Evolutionary conservation across 2,888 invertebrate species (phyloP).

Genomic region (Chrysina gloriosa): DNA sequence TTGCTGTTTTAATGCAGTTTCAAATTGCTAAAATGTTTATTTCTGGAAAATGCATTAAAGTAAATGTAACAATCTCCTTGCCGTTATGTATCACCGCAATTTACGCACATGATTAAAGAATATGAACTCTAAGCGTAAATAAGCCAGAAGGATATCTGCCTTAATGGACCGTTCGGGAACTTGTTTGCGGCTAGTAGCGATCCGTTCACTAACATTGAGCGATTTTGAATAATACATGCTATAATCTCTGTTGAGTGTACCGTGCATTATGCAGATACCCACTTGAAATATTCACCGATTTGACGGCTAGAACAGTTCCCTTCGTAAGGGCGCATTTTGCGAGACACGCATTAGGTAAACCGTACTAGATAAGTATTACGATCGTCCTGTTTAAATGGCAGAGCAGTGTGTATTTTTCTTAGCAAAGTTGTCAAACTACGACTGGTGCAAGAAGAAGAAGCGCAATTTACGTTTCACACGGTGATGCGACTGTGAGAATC

Average conservation of each 20-base stretch:
- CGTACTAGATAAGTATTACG: not conserved
- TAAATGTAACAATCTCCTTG: not conserved
- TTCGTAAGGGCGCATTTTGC: conserved; percentile 25
- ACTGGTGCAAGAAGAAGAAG: conserved; percentile 3
- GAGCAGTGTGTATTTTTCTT: conserved; percentile 24
- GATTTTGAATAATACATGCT: conserved; percentile 55
- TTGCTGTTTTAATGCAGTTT: too few species aligned
- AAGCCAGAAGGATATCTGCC: conserved; percentile 1
- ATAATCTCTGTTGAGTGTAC: conserved; percentile 54
- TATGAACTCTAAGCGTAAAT: conserved; percentile 20
- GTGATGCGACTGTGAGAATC: not conserved
- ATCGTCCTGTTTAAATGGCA: conserved; percentile 17
- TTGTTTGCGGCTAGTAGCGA: conserved; percentile 48
- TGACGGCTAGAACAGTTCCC: conserved; percentile 34
- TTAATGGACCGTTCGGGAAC: conserved; percentile 41
- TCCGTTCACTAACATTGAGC: conserved; percentile 46
- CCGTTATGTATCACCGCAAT: conserved; percentile 3
- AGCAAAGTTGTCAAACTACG: not conserved
- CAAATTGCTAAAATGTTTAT: too few species aligned
- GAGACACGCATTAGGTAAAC: conserved; percentile 8
- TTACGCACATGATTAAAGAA: conserved; percentile 22
- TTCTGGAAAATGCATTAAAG: too few species aligned
- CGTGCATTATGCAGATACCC: conserved; percentile 54
- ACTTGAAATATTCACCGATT: conserved; percentile 50
- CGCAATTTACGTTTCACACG: conserved; percentile 32